Evolutionary conservation across 1,140 invertebrate species (phyloP).

Genomic region (Ceratina calcarata): DNA sequence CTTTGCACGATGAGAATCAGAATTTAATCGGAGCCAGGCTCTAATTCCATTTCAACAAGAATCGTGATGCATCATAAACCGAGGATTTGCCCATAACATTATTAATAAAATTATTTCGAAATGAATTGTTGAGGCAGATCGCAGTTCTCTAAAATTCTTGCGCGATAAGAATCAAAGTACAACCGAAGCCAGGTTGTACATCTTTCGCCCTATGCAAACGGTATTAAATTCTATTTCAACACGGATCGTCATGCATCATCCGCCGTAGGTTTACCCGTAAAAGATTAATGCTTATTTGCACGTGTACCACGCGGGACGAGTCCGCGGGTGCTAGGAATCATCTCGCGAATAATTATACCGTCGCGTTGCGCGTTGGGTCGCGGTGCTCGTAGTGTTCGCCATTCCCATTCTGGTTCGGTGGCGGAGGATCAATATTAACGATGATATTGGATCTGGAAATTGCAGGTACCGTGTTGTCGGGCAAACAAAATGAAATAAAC

Average conservation of each 20-base stretch:
- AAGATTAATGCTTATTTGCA: conserved; percentile 53
- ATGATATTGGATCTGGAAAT: conserved; percentile 59
- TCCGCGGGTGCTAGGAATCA: conserved; percentile 16
- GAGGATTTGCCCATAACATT: no score
- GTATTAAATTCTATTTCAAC: conserved; percentile 54
- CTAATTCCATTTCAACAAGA: no score
- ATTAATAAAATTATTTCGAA: no score
- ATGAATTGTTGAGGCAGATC: no score
- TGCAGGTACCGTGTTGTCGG: conserved; percentile 28
- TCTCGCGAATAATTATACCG: conserved; percentile 47
- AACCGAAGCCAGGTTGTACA: no score
- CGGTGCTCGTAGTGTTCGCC: conserved; percentile 12
- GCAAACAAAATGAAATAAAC: conserved; percentile 68
- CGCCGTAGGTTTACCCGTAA: conserved; percentile 44
- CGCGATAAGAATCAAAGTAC: no score
- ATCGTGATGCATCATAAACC: no score
- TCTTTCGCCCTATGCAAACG: not conserved
- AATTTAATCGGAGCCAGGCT: no score
- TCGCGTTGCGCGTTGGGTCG: conserved; percentile 22
- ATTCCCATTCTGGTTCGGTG: conserved; percentile 37
- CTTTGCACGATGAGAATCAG: no score
- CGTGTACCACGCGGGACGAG: not conserved
- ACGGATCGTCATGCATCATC: conserved; percentile 34
- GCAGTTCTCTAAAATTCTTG: no score
- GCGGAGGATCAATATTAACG: conserved; percentile 63